Evolutionary conservation across 2,888 invertebrate species (phyloP), one percentile per base, ranked within the genome.

Genomic region (Eupithecia vulgata): DNA sequence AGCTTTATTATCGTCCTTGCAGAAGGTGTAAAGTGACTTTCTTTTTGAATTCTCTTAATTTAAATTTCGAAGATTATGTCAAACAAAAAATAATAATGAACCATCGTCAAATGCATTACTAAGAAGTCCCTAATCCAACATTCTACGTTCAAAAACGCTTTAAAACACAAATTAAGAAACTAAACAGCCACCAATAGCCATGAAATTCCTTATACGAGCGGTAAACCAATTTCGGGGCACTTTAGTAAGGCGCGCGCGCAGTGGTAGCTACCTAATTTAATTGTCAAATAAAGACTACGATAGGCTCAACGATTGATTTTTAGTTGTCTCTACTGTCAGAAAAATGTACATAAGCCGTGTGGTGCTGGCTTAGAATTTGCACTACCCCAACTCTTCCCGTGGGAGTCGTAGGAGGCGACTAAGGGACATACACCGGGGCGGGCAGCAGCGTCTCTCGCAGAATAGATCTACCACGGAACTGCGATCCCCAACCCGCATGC

Each of bases 121-220:
- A 84, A 84, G 83, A 84, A 88, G 85, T 72, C 79, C 81, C 85
- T 88, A 87, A 90, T 88, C 87, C 76, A 81, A 83, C 83, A 87
- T 87, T 86, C 87, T 88, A 85, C 81, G 86, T 85, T 84, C 78
- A 81, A 87, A 88, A 86, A 45, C 87, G 84, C 82, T 83, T 84
- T 80, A 78, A 83, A 86, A 82, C 83, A 89, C 92, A 93, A 94
- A 94, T 93, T 93, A 94, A 90, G 87, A 87, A 85, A 84, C 87
- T 89, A 91, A 93, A 91, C 90, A 92, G 88, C 87, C 84, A 76
- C 88, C 88, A 90, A 92, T 89, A 89, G 88, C 91, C 88, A 92
- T 91, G 91, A 91, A 93, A 93, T 92, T 92, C 91, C 92, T 90
- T 91, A 91, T 90, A 87, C 80, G 83, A 87, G 87, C 89, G 90